These are phyloP conservation scores for Loxodonta africana DNA, from an alignment of 2,113 vertebrate genomes.

Conservation along the genomic window DNA sequence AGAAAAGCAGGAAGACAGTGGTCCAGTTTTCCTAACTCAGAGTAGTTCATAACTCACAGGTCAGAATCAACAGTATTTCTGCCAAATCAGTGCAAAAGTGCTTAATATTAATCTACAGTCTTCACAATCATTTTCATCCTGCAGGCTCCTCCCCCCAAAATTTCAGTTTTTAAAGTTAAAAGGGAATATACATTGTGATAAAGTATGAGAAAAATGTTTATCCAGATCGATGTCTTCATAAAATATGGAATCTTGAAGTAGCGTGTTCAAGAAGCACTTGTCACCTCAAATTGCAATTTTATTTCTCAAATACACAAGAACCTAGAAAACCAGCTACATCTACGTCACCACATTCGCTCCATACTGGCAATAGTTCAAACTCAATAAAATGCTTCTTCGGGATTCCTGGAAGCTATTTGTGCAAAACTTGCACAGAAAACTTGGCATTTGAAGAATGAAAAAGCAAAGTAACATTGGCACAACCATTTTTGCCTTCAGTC, in stretches of 20 bases:
- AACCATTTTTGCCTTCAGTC: not conserved
- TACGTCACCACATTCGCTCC: not conserved
- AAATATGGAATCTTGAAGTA: constrained; percentile 33
- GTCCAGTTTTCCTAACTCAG: not conserved
- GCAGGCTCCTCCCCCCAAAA: not conserved
- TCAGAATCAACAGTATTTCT: constrained; percentile 10
- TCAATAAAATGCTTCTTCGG: constrained; percentile 36
- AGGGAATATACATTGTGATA: not conserved
- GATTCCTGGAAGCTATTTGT: constrained; percentile 67
- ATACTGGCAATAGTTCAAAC: constrained; percentile 28
- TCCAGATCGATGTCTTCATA: constrained; percentile 21
- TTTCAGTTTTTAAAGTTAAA: constrained; percentile 25
- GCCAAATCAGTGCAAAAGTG: not conserved
- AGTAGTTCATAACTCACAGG: not conserved
- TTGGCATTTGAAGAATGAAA: constrained; percentile 60
- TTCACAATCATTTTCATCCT: not conserved
- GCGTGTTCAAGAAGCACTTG: not conserved
- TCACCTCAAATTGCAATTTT: constrained; percentile 38
- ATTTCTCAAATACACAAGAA: constrained; percentile 50
- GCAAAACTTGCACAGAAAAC: constrained; percentile 64
- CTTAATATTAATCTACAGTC: not conserved
- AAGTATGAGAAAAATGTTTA: constrained; percentile 11
- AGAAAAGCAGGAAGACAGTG: constrained; percentile 15
- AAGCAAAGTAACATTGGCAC: constrained; percentile 23
- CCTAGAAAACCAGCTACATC: constrained; percentile 40